These are phyloP conservation scores for Oreochromis tanganicae DNA, from an alignment of 2,113 vertebrate genomes.

Conservation along the genomic window DNA sequence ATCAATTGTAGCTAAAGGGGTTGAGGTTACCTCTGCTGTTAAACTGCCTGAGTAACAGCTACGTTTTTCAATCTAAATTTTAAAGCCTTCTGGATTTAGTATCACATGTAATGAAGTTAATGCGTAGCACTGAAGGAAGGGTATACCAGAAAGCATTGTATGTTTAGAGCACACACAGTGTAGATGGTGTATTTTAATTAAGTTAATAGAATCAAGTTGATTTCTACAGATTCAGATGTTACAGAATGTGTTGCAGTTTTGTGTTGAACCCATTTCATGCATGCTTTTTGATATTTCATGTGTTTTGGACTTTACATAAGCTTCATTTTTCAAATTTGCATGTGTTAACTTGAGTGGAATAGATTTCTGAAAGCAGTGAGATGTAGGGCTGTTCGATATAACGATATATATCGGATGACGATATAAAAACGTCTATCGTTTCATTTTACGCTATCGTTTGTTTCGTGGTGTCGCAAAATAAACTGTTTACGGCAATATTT, in stretches of 20 bases:
- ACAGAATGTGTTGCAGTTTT: not conserved
- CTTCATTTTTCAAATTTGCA: not conserved
- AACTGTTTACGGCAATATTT: too few relatives aligned
- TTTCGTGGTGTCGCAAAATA: too few relatives aligned
- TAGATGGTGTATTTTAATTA: not conserved
- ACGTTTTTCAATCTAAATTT: not conserved
- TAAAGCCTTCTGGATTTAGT: not conserved
- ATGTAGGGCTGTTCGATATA: not conserved
- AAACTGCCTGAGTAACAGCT: fast-evolving
- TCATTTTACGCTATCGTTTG: too few relatives aligned
- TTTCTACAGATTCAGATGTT: not conserved
- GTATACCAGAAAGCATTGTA: not conserved
- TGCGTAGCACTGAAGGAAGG: not conserved
- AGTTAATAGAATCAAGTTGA: not conserved
- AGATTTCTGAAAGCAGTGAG: not conserved
- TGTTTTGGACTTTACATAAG: not conserved
- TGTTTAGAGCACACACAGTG: not conserved
- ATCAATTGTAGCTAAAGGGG: not conserved
- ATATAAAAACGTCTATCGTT: too few relatives aligned
- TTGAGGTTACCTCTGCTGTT: not conserved
- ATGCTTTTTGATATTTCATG: not conserved
- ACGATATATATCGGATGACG: too few relatives aligned
- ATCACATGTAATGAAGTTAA: not conserved
- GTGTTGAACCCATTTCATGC: not conserved
- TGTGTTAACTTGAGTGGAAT: not conserved